phyloP scores from a whole-genome alignment of 2,113 vertebrate genomes.

The Nothocercus julius region DNA sequence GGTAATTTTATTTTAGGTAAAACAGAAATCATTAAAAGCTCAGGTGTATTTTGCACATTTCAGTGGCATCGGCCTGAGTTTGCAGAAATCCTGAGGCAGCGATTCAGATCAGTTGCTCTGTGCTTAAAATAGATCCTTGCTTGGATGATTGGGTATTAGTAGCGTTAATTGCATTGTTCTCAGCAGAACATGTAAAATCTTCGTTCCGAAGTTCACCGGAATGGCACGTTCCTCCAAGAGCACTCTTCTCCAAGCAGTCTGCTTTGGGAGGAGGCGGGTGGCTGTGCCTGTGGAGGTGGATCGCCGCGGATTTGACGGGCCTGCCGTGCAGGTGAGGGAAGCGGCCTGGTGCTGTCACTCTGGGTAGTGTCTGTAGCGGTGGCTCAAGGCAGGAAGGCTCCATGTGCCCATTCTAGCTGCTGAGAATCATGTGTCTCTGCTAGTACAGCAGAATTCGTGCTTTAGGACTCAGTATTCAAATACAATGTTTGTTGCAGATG shows the following conservation, averaged over 20 bases:
- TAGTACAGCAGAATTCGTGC: background rate
- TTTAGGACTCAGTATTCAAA: background rate
- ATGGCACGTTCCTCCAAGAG: background rate
- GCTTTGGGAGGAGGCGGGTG: background rate
- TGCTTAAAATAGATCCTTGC: background rate
- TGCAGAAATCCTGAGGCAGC: background rate
- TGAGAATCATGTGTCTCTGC: background rate
- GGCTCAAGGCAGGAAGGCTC: background rate
- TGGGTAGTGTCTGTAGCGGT: background rate
- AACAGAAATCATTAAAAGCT: background rate
- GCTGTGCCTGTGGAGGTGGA: background rate
- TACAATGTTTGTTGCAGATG: background rate
- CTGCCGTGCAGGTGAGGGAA: background rate
- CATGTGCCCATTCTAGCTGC: background rate
- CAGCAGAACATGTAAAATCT: background rate
- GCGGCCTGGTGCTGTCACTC: accelerated
- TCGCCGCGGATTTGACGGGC: background rate
- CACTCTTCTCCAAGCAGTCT: background rate
- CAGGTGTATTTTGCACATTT: background rate
- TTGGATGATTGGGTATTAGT: background rate
- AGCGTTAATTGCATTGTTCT: background rate
- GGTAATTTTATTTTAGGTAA: background rate
- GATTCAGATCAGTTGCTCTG: background rate
- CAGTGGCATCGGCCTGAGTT: background rate
- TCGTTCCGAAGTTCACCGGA: background rate